Percentiles rank a stretch among this genome's conserved stretches.
These are phyloP conservation scores for Diaprepes abbreviatus DNA, from an alignment of 2,888 invertebrate species.

Conservation along the genomic window DNA sequence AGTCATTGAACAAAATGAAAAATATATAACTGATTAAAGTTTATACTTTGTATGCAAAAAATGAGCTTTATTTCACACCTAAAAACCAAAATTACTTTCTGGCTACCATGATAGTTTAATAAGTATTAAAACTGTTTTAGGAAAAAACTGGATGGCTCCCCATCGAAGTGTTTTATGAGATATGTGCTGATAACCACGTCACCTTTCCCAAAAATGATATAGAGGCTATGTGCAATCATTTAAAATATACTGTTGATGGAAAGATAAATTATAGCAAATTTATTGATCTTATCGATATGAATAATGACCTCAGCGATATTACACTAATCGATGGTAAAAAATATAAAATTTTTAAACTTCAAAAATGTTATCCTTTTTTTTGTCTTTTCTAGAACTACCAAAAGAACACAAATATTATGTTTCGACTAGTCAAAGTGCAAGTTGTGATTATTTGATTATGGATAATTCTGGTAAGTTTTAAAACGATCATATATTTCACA, in stretches of 20 bases:
- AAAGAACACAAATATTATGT: constrained; percentile 58
- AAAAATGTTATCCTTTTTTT: background rate
- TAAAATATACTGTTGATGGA: constrained; percentile 68
- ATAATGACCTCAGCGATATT: constrained; percentile 47
- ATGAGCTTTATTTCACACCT: no score
- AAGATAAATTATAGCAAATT: constrained; percentile 70
- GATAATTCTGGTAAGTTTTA: constrained; percentile 59
- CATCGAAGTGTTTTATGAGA: constrained; percentile 67
- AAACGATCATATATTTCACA: no score
- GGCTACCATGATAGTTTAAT: no score
- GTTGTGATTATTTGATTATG: constrained; percentile 59
- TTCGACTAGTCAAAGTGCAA: constrained; percentile 59
- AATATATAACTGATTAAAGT: no score
- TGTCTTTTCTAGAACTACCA: constrained; percentile 58
- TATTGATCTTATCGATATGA: constrained; percentile 67
- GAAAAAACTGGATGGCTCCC: constrained; percentile 69
- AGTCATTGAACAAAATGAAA: no score
- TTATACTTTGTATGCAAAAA: no score
- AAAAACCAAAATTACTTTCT: no score
- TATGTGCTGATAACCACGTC: constrained; percentile 67
- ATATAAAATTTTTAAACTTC: background rate
- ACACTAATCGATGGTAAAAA: constrained; percentile 50
- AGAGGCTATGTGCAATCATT: constrained; percentile 68
- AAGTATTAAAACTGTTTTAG: no score
- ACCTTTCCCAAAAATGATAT: constrained; percentile 68